Base-by-base conservation (phyloP, 2,797 vertebrate species). In the Syngnathus acus region DNA sequence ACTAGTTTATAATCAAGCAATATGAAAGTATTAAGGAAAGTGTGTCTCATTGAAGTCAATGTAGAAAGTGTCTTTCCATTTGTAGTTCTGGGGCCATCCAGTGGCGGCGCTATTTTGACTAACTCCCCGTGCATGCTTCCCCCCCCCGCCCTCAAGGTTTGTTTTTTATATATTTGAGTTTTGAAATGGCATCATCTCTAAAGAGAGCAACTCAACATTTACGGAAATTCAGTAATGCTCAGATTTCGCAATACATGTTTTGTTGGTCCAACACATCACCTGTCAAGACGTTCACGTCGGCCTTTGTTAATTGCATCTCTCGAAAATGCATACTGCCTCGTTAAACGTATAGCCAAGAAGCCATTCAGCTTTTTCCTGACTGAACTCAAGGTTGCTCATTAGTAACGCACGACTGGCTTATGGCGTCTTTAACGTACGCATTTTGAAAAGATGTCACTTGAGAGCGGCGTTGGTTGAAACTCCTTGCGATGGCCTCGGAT, bases 311-410 rank as follows among this genome's bases (percentile, higher is more conserved):
- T 57, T 43, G 53, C 14, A 45, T 55, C 53, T 21, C 19, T 51
- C 17, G 19, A 51, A 38, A 64, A 53, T n/a, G 37, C 17, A 8
- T 32, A 10, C 17, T 26, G n/a, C 2, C 42, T 58, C 45, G 40
- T 40, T 66, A 21, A 6, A 55, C 61, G 58, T 68, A 32, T 32
- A 62, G 68, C 51, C 65, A 40, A 50, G 64, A 69, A 72, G 47
- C 50, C 53, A 39, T 69, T 60, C 59, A 64, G 19, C 6, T 3
- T 68, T 32, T 71, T 75, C 54, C 60, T 43, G 23, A 53, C 54
- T 62, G 42, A 67, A 68, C 23, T 58, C 54, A 39, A 48, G 42
- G 65, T 37, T 68, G 37, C 53, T 75, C 43, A 64, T 72, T 70
- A 72, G 68, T 65, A 69, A 58, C 66, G 66, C 40, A 70, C 73